Conservation (phyloP, 2,888 invertebrate species). For the Hyalella azteca region DNA sequence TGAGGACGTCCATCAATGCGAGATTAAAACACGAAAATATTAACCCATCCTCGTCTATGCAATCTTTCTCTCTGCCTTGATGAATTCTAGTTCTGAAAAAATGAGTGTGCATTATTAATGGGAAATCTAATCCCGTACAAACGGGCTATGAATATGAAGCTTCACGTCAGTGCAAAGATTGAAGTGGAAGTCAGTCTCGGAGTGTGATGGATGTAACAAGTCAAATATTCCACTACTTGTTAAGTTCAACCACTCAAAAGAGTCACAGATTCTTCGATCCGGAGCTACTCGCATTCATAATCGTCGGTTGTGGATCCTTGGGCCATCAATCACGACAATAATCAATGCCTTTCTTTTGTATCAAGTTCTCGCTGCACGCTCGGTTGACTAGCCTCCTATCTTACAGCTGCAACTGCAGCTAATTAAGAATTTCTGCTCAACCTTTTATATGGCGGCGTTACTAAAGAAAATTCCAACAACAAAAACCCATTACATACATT, state of each 20-base stretch:
- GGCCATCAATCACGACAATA: slow-evolving; percentile 18
- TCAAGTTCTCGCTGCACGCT: slow-evolving; percentile 23
- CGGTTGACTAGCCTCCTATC: not conserved
- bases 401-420: too few relatives aligned
- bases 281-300: slow-evolving; percentile 5
- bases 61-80: too few relatives aligned
- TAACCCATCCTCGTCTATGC: too few relatives aligned
- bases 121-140: too few relatives aligned
- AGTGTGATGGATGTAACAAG: slow-evolving; percentile 16
- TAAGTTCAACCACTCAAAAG: not conserved
- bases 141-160: too few relatives aligned
- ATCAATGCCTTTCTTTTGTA: slow-evolving; percentile 26
- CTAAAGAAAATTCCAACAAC: too few relatives aligned
- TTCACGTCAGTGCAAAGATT: not conserved
- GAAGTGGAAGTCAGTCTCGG: not conserved
- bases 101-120: too few relatives aligned
- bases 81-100: too few relatives aligned
- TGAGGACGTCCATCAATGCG: not conserved
- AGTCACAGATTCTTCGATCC: not conserved
- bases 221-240: not conserved
- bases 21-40: too few relatives aligned
- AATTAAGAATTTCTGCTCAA: too few relatives aligned
- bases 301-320: slow-evolving; percentile 6
- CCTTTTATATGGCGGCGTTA: too few relatives aligned
- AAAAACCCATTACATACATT: too few relatives aligned